Evolutionary conservation across 2,888 invertebrate genomes (phyloP), one percentile per base, ranked within the genome.

Genomic region (Liodrosophila aerea): DNA sequence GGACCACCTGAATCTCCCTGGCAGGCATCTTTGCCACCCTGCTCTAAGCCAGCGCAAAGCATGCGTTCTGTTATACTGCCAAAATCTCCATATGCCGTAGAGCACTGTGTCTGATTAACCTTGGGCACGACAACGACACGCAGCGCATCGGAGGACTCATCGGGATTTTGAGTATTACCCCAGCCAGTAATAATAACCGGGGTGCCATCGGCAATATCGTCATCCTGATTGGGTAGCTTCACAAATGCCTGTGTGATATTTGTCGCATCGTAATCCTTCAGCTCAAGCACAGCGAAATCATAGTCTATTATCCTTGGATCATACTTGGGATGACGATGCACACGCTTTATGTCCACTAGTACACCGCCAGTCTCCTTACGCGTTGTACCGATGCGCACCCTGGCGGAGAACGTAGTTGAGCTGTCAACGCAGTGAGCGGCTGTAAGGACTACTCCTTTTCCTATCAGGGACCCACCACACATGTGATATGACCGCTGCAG

Each of bases 401-500:
- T 69, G 4, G 84, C 37, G 2, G 33, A 18, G 3, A 15, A 18
- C 2, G 46, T 44, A 7, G 50, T 39, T 1, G 50, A 47, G 22
- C 76, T 82, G 9, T 73, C 71, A 1, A 87, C 87, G 56, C 91
- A 91, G 53, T 91, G 89, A 52, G 90, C 91, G 0, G 91, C 91
- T 1, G 91, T 91, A 4, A 91, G 61, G 1, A 91, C 88, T 47
- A 84, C 86, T 3, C 74, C 85, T 30, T 67, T 65, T 4, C 83
- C 86, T 30, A 91, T 87, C 45, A 91, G 87, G 0, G 90, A 88
- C 3, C 90, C 91, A 11, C 91, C 91, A 50, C 91, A 91, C 49
- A 87, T 87, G 58, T 91, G 91, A 41, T 67, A 76, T 2, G 68
- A 76, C 8, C 84, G 84, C 47, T 88, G 87, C 29, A 92, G 64